Conservation (phyloP, 2,797 vertebrate genomes). For the Alfaro cultratus region DNA sequence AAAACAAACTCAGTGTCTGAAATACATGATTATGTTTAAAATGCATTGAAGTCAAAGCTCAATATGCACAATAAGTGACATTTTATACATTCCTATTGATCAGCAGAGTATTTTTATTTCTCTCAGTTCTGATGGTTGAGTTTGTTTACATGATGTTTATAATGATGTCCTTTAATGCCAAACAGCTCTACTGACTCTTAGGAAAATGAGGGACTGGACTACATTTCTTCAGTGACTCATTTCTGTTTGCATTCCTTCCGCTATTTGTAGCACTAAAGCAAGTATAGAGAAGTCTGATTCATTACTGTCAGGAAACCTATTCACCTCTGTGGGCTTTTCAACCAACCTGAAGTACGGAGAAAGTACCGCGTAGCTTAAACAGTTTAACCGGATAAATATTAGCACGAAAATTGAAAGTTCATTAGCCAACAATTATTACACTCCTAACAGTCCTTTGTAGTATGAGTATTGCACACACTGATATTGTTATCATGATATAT, state of each 20-base stretch:
- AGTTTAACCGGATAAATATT: not conserved
- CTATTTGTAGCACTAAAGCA: not conserved
- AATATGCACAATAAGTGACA: conserved; percentile 7
- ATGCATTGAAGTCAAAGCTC: conserved; percentile 13
- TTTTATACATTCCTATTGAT: not conserved
- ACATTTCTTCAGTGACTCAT: not conserved
- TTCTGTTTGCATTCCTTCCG: not conserved
- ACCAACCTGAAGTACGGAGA: too few relatives aligned
- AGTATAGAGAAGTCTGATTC: not conserved
- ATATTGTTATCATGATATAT: not conserved
- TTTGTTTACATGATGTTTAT: not conserved
- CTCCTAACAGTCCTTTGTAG: not conserved
- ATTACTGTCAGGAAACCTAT: not conserved
- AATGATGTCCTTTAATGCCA: not conserved
- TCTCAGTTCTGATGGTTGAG: not conserved
- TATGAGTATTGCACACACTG: not conserved
- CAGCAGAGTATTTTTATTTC: not conserved
- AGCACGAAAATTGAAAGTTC: not conserved
- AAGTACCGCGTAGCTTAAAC: not conserved
- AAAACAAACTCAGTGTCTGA: conserved; percentile 6
- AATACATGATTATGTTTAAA: conserved; percentile 4
- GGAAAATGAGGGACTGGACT: not conserved
- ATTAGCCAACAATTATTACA: not conserved
- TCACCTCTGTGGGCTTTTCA: not conserved
- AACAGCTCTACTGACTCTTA: not conserved